These are phyloP conservation scores for Aradophagus sp. DNA, from an alignment of 1,140 invertebrate species.

Conservation along the genomic window DNA sequence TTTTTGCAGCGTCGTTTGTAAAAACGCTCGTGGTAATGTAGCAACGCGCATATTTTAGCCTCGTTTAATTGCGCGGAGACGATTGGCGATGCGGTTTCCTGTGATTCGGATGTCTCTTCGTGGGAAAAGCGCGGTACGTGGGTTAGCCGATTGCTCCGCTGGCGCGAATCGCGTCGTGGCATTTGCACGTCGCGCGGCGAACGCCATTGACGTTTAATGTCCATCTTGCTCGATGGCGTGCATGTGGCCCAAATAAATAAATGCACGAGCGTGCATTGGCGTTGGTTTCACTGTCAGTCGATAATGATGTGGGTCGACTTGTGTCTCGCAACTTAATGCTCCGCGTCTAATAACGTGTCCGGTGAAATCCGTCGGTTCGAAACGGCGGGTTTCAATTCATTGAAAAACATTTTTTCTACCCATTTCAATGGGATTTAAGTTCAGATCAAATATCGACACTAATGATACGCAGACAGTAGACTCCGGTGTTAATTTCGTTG, in stretches of 20 bases:
- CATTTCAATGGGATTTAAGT: no score
- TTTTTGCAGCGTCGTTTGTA: no score
- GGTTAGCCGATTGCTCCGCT: constrained; percentile 38
- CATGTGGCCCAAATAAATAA: constrained; percentile 33
- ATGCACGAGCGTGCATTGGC: constrained; percentile 33
- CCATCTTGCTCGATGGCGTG: constrained; percentile 22
- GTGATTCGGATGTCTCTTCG: constrained; percentile 36
- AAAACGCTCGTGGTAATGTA: no score
- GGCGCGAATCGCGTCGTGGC: constrained; percentile 20
- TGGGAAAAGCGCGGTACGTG: constrained; percentile 42
- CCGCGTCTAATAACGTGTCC: constrained; percentile 35
- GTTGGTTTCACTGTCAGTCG: constrained; percentile 59
- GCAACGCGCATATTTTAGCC: not conserved
- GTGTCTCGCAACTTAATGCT: constrained; percentile 51
- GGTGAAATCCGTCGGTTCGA: constrained; percentile 42
- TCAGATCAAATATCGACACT: no score
- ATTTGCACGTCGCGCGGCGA: constrained; percentile 29
- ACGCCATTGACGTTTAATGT: constrained; percentile 24
- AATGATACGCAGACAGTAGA: no score
- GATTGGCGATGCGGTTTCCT: constrained; percentile 16
- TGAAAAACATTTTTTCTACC: no score
- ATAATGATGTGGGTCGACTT: constrained; percentile 57
- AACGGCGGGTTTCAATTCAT: no score
- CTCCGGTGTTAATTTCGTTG: no score
- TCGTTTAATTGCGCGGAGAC: constrained; percentile 14